Conservation (phyloP, 2,113 vertebrate species). For the Eulacestoma nigropectus region DNA sequence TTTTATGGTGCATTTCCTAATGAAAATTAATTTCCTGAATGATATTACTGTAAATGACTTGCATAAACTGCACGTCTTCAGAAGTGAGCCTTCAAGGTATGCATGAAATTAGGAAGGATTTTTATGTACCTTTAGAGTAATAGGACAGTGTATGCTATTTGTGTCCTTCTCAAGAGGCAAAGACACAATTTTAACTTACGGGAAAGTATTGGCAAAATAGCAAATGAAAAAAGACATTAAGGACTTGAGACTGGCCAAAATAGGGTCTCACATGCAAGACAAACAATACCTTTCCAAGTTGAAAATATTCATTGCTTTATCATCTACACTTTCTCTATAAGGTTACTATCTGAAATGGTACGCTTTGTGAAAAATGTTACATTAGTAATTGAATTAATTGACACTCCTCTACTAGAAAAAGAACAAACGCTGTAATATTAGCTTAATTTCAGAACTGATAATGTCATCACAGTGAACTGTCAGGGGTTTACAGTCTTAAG, state of each 20-base stretch:
- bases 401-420: neutral
- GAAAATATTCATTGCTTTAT: neutral
- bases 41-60: neutral
- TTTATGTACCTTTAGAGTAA: neutral
- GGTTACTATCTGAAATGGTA: neutral
- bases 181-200: neutral
- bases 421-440: neutral
- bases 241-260: neutral
- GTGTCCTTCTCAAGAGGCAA: neutral
- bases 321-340: neutral
- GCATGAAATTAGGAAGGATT: neutral
- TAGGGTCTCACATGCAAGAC: rapidly evolving
- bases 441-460: neutral
- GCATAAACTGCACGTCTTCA: neutral
- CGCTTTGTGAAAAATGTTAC: neutral
- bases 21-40: neutral
- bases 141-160: neutral
- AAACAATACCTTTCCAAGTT: neutral
- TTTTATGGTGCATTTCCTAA: neutral
- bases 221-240: neutral
- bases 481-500: neutral
- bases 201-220: neutral
- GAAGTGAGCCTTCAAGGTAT: neutral
- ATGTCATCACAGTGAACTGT: neutral
- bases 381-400: neutral